phyloP scores from a whole-genome alignment of 1,140 invertebrate genomes.

The Trichomalopsis sarcophagae region DNA sequence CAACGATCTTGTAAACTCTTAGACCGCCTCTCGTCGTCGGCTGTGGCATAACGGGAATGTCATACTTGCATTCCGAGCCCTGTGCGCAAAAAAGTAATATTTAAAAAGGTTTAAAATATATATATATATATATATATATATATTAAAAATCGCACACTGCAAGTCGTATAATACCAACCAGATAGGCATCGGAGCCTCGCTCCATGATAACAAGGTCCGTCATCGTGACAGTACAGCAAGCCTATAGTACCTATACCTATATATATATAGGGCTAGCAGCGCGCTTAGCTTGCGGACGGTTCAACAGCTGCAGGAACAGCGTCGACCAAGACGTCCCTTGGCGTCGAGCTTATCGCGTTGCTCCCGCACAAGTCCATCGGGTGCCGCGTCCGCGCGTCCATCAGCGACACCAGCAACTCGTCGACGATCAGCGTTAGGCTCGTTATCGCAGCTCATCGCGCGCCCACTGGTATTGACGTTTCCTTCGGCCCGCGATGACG shows the following conservation, averaged over 20 bases:
- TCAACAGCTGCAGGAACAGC: neutral
- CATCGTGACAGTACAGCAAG: neutral
- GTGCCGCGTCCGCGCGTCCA: too few relatives aligned
- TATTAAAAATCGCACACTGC: neutral
- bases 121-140: too few relatives aligned
- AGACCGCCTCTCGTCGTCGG: constrained; percentile 80
- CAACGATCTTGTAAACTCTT: constrained; percentile 88
- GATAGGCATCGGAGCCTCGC: neutral
- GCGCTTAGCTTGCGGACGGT: too few relatives aligned
- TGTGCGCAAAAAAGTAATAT: neutral
- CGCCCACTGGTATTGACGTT: neutral
- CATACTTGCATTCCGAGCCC: constrained; percentile 62
- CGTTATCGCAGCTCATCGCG: neutral
- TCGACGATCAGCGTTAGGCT: neutral
- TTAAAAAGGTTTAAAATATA: too few relatives aligned
- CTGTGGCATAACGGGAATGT: constrained; percentile 66
- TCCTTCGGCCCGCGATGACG: neutral
- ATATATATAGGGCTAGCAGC: too few relatives aligned
- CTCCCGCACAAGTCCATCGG: neutral
- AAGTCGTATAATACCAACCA: neutral
- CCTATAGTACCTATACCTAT: too few relatives aligned
- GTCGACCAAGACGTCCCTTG: neutral
- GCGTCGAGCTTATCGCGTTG: neutral
- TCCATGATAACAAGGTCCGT: neutral
- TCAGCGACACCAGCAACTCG: too few relatives aligned